phyloP scores from a whole-genome alignment of 2,888 invertebrate species.

The Yponomeuta plumbellus region DNA sequence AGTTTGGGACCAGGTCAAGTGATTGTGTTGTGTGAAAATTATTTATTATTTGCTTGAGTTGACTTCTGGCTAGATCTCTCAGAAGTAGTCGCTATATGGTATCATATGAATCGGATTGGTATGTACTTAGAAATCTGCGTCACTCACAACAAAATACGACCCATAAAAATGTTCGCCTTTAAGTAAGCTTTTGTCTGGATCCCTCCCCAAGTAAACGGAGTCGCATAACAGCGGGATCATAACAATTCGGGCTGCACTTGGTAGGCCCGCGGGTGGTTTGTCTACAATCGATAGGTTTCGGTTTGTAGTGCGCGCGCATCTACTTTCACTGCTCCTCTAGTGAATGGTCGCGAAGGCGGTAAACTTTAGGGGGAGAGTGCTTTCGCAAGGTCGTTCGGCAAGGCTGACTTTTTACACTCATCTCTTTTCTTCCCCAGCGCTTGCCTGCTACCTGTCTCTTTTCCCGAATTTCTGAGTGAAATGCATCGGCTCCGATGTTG shows the following conservation, averaged over 20 bases:
- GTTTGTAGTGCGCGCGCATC: conserved; percentile 61
- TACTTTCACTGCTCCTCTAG: conserved; percentile 47
- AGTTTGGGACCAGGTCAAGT: no score
- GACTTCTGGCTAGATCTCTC: no score
- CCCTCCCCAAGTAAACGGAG: conserved; percentile 23
- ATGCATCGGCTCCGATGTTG: background rate
- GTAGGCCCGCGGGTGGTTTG: conserved; percentile 30
- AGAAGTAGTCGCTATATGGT: background rate
- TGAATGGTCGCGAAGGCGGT: conserved; percentile 59
- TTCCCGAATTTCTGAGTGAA: background rate
- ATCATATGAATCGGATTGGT: background rate
- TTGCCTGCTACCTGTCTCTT: background rate
- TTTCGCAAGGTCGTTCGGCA: conserved; percentile 58
- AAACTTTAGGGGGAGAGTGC: conserved; percentile 45
- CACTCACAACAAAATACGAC: background rate
- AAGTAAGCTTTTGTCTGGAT: background rate
- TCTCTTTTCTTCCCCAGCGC: conserved; percentile 42
- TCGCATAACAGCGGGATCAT: conserved; percentile 30
- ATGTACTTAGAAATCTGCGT: background rate
- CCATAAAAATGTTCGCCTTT: background rate
- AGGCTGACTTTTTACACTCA: conserved; percentile 48
- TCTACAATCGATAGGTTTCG: conserved; percentile 63
- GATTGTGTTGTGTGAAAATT: no score
- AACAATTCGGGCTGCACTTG: conserved; percentile 34
- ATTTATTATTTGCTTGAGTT: no score